Conservation (phyloP, 2,888 invertebrate species). For the Physocephala rufipes region DNA sequence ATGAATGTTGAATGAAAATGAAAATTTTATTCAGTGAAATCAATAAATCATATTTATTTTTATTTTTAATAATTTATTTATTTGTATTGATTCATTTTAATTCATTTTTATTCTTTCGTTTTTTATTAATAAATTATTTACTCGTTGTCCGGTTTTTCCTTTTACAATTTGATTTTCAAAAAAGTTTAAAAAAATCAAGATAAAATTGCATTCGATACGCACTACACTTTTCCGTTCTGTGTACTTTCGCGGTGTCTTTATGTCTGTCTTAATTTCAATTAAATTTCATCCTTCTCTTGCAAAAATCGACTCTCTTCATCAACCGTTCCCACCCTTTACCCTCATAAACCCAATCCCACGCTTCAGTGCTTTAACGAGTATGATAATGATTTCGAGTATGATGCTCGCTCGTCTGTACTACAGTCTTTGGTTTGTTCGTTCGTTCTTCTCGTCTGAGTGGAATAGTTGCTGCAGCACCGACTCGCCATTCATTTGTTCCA, state of each 20-base stretch:
- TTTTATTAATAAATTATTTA: neutral
- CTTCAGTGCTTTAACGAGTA: too few relatives aligned
- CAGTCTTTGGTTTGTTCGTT: too few relatives aligned
- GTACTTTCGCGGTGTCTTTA: neutral
- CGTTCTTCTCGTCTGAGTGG: too few relatives aligned
- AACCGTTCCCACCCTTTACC: neutral
- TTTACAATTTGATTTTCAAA: neutral
- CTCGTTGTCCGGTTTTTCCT: too few relatives aligned
- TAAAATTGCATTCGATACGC: neutral
- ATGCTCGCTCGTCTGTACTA: too few relatives aligned
- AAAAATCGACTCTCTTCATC: neutral
- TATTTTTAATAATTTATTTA: too few relatives aligned
- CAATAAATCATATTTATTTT: too few relatives aligned
- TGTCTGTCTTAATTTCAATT: constrained; percentile 29
- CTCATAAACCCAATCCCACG: neutral
- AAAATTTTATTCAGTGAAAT: too few relatives aligned
- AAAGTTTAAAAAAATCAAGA: neutral
- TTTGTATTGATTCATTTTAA: neutral
- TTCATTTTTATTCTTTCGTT: neutral
- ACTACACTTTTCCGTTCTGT: neutral
- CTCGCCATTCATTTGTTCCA: too few relatives aligned
- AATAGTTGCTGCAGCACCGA: too few relatives aligned
- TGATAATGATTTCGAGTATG: too few relatives aligned
- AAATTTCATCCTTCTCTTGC: constrained; percentile 17
- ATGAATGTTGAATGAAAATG: too few relatives aligned